These are phyloP conservation scores for Osmerus mordax DNA, from an alignment of 2,113 vertebrate genomes.

Conservation along the genomic window DNA sequence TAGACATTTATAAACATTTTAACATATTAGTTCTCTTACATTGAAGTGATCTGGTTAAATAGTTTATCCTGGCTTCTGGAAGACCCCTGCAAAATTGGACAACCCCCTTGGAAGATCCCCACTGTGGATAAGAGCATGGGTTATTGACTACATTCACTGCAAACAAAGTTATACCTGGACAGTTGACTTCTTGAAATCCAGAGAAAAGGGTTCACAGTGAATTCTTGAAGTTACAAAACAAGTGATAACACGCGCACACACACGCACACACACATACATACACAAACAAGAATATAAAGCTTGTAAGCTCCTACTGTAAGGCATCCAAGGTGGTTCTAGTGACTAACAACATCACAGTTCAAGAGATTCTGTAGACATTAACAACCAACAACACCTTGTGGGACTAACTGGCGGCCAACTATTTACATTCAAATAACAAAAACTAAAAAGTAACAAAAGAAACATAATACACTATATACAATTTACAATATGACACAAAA, in stretches of 20 bases:
- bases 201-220: conserved; percentile 66
- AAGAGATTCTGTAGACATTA: conserved; percentile 35
- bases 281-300: conserved; percentile 41
- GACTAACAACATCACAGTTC: conserved; percentile 55
- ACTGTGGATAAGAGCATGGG: conserved; percentile 2
- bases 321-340: conserved; percentile 71
- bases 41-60: conserved; percentile 26
- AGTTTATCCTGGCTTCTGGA: background rate
- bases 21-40: too few species aligned
- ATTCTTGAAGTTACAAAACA: conserved; percentile 47
- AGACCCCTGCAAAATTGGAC: background rate
- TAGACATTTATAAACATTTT: too few species aligned
- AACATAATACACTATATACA: conserved; percentile 53
- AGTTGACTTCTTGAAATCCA: conserved; percentile 23
- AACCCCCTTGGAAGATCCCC: conserved; percentile 17
- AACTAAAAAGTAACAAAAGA: conserved; percentile 52
- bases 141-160: conserved; percentile 29
- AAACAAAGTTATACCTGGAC: conserved; percentile 15
- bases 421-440: conserved; percentile 51
- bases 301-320: conserved; percentile 64
- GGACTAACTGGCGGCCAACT: conserved; percentile 40
- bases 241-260: conserved; percentile 13
- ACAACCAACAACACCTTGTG: conserved; percentile 42
- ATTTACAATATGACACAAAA: conserved; percentile 51
- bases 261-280: conserved; percentile 37